Evolutionary conservation across 2,797 vertebrate species (phyloP), one percentile per base, ranked within the genome.

Genomic region (Chelon auratus): DNA sequence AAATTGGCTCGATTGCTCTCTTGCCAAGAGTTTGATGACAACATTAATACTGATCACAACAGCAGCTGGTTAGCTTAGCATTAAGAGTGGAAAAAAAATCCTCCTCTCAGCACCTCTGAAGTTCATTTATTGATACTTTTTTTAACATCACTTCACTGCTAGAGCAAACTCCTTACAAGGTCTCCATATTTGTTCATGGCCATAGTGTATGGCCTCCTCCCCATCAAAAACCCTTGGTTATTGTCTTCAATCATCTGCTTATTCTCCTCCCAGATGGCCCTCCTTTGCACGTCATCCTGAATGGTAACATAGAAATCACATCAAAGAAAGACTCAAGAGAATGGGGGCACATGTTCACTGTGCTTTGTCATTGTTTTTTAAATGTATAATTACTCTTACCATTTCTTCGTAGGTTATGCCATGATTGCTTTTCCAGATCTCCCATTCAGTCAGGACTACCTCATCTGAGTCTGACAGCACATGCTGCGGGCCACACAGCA

Each of bases 161-260:
- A 52, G 14, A 52, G 10, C 10, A 36, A 14, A 24, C 36, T 77
- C 8, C 70, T 91, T 74, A 95, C 94, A 79, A 95, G 80, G 72
- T 94, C 94, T 72, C 94, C 94, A 39, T 94, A 95, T 90, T 91
- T 95, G 78, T 95, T 95, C 93, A 95, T 95, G 58, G 88, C 71
- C 94, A 95, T 93, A 9, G 77, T 73, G 62, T 94, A 95, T 1
- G 75, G 72, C 68, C 70, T 93, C 61, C 51, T 77, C 37, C 95
- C 94, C 57, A 78, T 82, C 5, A 77, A 68, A 72, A 87, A 93
- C 9, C 87, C 66, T 0, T 77, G 67, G 50, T 95, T 95, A 70
- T 94, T 93, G 53, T 91, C 77, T 17, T 94, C 88, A 20, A 95
- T 95, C 52, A 78, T 58, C 54, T 14, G 63, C 60, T 80, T 82